These are phyloP conservation scores for Atrichornis clamosus DNA, from an alignment of 2,113 vertebrate genomes.

Conservation along the genomic window DNA sequence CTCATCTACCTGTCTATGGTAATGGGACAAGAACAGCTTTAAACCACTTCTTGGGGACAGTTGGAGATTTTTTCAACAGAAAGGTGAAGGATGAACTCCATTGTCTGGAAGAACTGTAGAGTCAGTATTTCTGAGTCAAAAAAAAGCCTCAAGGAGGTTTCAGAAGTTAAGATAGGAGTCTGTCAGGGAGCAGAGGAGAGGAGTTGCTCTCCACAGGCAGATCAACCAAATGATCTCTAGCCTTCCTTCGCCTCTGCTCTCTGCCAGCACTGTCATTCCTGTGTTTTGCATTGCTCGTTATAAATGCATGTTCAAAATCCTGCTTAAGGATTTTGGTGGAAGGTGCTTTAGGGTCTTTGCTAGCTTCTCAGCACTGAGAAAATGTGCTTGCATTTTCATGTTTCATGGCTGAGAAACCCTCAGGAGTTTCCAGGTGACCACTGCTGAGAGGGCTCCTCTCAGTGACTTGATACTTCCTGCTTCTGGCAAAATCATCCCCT, in stretches of 20 bases:
- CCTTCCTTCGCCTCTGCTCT: background rate
- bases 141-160: background rate
- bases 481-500: background rate
- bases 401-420: background rate
- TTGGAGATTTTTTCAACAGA: background rate
- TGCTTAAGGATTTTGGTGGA: background rate
- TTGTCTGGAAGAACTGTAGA: background rate
- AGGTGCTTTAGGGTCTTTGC: background rate
- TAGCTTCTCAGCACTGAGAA: background rate
- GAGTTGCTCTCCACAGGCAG: background rate
- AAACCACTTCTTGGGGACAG: background rate
- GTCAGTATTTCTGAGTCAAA: background rate
- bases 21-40: background rate
- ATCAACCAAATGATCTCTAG: background rate
- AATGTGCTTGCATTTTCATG: background rate
- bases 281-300: background rate
- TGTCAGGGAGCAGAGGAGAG: background rate
- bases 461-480: background rate
- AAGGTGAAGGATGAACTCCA: background rate
- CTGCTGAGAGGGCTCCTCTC: background rate
- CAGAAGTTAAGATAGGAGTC: background rate
- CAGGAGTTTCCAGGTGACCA: background rate
- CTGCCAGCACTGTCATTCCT: background rate
- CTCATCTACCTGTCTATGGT: background rate
- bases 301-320: background rate